Evolutionary conservation across 2,113 vertebrate genomes (phyloP).

Genomic region (Limanda limanda): DNA sequence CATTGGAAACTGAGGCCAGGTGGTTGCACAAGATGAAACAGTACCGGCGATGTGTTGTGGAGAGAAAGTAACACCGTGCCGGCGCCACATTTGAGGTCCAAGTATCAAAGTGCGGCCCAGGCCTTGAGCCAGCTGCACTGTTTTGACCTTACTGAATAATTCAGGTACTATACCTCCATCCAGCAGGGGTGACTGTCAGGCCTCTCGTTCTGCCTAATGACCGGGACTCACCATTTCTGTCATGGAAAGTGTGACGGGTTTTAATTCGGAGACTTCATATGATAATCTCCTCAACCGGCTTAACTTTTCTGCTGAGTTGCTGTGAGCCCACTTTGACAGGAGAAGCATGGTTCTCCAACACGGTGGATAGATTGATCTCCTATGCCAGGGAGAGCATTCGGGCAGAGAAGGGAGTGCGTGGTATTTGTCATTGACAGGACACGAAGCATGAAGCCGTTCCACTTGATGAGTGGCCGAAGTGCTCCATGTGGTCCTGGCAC

Average conservation of each 20-base stretch:
- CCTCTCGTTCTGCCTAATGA: constrained; percentile 8
- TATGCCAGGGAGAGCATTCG: constrained; percentile 30
- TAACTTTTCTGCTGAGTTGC: constrained; percentile 33
- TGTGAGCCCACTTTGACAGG: constrained; percentile 19
- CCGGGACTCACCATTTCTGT: constrained; percentile 38
- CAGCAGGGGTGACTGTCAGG: constrained; percentile 21
- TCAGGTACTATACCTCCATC: constrained; percentile 33
- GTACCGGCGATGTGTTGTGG: constrained; percentile 14
- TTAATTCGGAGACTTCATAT: constrained; percentile 42
- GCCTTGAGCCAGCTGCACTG: constrained; percentile 33
- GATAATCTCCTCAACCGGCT: constrained; percentile 45
- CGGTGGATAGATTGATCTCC: neutral
- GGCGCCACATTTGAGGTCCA: constrained; percentile 20
- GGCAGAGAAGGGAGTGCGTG: neutral
- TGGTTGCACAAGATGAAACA: constrained; percentile 26
- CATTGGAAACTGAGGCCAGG: constrained; percentile 40
- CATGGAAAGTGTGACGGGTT: constrained; percentile 61
- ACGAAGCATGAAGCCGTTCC: constrained; percentile 16
- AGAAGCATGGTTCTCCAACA: neutral
- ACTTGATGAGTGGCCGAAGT: neutral
- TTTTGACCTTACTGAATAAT: constrained; percentile 70
- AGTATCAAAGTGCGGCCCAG: constrained; percentile 38
- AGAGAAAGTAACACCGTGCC: constrained; percentile 42
- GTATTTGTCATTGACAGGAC: constrained; percentile 66
- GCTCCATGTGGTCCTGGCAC: constrained; percentile 30